These are phyloP conservation scores for Noctua fimbriata DNA, from an alignment of 2,888 invertebrate species.

Conservation along the genomic window DNA sequence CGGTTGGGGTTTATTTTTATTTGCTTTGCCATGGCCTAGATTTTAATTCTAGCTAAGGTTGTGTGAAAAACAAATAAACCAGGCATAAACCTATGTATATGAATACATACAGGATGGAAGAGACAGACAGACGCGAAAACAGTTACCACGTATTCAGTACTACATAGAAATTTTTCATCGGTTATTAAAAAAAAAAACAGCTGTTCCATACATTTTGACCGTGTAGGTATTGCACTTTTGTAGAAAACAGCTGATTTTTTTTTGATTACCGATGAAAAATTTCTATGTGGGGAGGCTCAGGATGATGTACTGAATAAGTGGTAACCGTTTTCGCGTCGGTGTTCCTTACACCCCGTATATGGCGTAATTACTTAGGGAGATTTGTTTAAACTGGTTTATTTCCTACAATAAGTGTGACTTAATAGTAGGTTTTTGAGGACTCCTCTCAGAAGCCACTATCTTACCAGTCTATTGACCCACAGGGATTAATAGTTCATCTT, in stretches of 20 bases:
- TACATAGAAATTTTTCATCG: too few species aligned
- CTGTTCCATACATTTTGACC: too few species aligned
- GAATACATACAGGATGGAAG: not conserved
- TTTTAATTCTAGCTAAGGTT: conserved; percentile 27
- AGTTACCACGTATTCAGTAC: too few species aligned
- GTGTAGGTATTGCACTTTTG: too few species aligned
- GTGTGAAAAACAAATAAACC: conserved; percentile 10
- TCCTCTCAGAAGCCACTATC: not conserved
- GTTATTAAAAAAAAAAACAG: too few species aligned
- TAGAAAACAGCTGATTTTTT: too few species aligned
- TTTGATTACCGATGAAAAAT: too few species aligned
- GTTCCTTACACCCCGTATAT: not conserved
- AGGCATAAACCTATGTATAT: not conserved
- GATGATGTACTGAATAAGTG: too few species aligned
- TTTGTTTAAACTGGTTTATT: not conserved
- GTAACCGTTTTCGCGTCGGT: too few species aligned
- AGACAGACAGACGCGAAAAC: too few species aligned
- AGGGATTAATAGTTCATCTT: conserved; percentile 43
- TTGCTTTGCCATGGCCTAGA: conserved; percentile 51
- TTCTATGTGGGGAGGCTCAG: too few species aligned
- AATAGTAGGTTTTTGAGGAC: not conserved
- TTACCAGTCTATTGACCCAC: conserved; percentile 14
- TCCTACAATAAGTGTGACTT: not conserved
- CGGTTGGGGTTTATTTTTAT: conserved; percentile 50
- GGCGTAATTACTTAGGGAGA: not conserved